Evolutionary conservation across 30 jellyfish, hydroid and myxozoan genomes (phyloP).

Genomic region (Pseudorhiza aurosa): DNA sequence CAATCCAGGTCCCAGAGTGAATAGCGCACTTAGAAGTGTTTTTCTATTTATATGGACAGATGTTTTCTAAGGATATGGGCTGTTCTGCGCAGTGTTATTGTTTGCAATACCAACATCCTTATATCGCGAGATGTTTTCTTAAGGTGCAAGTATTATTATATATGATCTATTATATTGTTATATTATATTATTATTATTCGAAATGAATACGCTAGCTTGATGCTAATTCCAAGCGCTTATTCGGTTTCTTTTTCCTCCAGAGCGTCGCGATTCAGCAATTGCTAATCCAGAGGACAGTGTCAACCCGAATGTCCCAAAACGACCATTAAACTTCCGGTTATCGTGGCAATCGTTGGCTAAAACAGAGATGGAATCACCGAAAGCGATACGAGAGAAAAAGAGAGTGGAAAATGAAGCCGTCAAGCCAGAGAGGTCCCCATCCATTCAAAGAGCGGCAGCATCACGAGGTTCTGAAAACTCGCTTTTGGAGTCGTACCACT

Average conservation of each 20-base stretch:
- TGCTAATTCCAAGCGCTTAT: too few species aligned
- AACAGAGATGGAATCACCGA: conserved; percentile 56
- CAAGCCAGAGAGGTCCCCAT: conserved; percentile 45
- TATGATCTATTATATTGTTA: too few species aligned
- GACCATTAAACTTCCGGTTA: conserved; percentile 74
- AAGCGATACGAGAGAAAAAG: conserved; percentile 28
- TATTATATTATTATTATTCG: too few species aligned
- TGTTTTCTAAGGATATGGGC: too few species aligned
- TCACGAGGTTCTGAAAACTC: conserved; percentile 59
- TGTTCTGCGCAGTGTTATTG: too few species aligned
- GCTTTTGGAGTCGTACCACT: conserved; percentile 50
- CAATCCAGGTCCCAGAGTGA: too few species aligned
- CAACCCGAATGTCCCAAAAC: conserved; percentile 63
- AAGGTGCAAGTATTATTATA: too few species aligned
- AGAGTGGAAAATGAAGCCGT: background rate
- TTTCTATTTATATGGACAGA: too few species aligned
- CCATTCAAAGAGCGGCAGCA: conserved; percentile 57
- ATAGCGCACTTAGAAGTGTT: too few species aligned
- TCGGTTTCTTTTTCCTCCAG: conserved; percentile 11
- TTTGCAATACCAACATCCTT: too few species aligned
- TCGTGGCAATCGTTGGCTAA: conserved; percentile 82
- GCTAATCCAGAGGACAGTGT: conserved; percentile 76
- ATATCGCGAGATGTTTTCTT: too few species aligned
- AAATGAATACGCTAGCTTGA: too few species aligned
- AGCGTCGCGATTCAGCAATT: conserved; percentile 60